These are phyloP conservation scores for Cygnus olor DNA, from an alignment of 2,797 vertebrate species.

Conservation along the genomic window DNA sequence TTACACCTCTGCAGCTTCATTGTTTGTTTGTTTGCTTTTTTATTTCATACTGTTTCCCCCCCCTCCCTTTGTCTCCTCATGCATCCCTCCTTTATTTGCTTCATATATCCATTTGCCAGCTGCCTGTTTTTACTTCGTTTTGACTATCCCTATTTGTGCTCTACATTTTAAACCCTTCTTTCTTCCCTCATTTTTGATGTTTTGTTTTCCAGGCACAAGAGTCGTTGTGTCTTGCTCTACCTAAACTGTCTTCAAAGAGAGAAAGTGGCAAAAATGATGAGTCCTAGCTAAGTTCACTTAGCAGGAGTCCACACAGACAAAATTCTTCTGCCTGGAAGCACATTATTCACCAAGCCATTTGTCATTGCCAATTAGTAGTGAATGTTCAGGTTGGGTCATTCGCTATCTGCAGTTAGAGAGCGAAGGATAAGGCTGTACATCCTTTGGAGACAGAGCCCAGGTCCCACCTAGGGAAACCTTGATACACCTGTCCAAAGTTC, in stretches of 20 bases:
- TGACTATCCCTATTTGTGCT: not conserved
- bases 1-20: not conserved
- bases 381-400: not conserved
- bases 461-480: not conserved
- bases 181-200: not conserved
- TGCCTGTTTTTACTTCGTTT: not conserved
- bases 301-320: not conserved
- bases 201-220: not conserved
- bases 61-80: not conserved
- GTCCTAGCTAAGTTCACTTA: not conserved
- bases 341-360: not conserved
- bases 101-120: not conserved
- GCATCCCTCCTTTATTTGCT: not conserved
- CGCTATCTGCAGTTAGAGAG: not conserved
- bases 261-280: not conserved
- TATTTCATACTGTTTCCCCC: not conserved
- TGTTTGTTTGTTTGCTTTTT: not conserved
- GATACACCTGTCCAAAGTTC: not conserved
- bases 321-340: not conserved
- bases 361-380: not conserved
- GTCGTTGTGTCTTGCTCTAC: not conserved
- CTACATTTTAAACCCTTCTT: not conserved
- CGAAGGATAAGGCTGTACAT: not conserved
- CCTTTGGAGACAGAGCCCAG: not conserved
- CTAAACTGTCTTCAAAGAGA: not conserved